Percentiles rank a stretch among this genome's conserved stretches.
Conservation (phyloP, 2,797 vertebrate genomes). For the Naso thynnoides region DNA sequence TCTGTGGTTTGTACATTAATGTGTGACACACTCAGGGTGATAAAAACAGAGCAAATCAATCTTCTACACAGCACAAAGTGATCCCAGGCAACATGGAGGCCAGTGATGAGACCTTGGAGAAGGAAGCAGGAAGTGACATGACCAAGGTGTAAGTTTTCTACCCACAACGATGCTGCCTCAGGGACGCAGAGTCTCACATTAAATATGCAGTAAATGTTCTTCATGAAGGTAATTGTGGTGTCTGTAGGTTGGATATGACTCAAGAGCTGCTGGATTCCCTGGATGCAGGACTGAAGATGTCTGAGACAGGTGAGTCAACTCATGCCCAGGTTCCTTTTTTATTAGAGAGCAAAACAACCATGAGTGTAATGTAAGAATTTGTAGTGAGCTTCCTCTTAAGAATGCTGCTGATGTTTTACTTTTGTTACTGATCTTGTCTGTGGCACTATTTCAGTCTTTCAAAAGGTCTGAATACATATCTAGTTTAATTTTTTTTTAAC, state of each 20-base stretch:
- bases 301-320: slow-evolving; percentile 73
- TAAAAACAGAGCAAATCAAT: neutral
- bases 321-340: neutral
- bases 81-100: slow-evolving; percentile 92
- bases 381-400: no score
- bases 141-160: slow-evolving; percentile 90
- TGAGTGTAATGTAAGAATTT: neutral
- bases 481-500: no score
- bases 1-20: neutral
- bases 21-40: neutral
- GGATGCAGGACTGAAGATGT: slow-evolving; percentile 79
- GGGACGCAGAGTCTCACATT: neutral
- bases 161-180: neutral
- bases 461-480: no score
- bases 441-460: no score
- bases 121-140: slow-evolving; percentile 89
- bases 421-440: no score
- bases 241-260: slow-evolving; percentile 75
- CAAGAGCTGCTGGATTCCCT: slow-evolving; percentile 75
- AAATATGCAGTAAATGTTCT: neutral
- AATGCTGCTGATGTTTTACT: no score
- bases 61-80: slow-evolving; percentile 85
- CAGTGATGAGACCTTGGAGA: slow-evolving; percentile 92
- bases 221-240: neutral
- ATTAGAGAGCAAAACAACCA: neutral